A percentile compares a stretch with the other conserved stretches of the same genome.
Evolutionary conservation across 30 jellyfish, hydroid and myxozoan species (phyloP).

Genomic region (Aurelia sp.): DNA sequence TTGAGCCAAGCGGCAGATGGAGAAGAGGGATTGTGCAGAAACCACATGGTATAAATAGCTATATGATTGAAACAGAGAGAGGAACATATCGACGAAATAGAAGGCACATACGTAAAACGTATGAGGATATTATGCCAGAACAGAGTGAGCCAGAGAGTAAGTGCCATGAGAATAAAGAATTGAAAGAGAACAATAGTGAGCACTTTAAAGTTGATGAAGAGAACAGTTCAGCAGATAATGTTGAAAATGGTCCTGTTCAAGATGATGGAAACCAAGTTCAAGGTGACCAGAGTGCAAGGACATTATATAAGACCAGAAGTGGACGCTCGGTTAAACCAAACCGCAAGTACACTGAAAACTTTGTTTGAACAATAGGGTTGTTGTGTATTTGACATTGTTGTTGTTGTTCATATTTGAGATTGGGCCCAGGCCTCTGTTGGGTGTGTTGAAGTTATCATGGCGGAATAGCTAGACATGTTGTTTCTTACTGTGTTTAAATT

Average conservation of each 20-base stretch:
- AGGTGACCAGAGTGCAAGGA: constrained; percentile 20
- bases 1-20: constrained; percentile 22
- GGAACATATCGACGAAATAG: constrained; percentile 19
- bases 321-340: constrained; percentile 35
- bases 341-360: constrained; percentile 31
- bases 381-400: background rate
- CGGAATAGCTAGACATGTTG: too few species aligned
- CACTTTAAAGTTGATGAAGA: too few species aligned
- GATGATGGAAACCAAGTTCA: constrained; percentile 25
- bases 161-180: too few species aligned
- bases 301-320: constrained; percentile 26
- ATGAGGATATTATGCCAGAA: constrained; percentile 7
- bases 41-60: constrained; percentile 15
- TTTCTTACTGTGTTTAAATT: too few species aligned
- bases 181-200: too few species aligned
- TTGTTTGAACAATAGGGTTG: constrained; percentile 22
- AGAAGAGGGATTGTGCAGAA: constrained; percentile 18
- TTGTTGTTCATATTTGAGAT: background rate
- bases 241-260: constrained; percentile 27
- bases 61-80: constrained; percentile 15
- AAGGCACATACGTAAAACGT: constrained; percentile 2
- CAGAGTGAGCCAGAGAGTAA: constrained; percentile 1
- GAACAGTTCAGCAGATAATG: constrained; percentile 1
- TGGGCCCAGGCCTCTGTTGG: constrained; percentile 8
- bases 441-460: too few species aligned